These are phyloP conservation scores for Galeruca laticollis DNA, from an alignment of 2,888 invertebrate species.

Conservation along the genomic window DNA sequence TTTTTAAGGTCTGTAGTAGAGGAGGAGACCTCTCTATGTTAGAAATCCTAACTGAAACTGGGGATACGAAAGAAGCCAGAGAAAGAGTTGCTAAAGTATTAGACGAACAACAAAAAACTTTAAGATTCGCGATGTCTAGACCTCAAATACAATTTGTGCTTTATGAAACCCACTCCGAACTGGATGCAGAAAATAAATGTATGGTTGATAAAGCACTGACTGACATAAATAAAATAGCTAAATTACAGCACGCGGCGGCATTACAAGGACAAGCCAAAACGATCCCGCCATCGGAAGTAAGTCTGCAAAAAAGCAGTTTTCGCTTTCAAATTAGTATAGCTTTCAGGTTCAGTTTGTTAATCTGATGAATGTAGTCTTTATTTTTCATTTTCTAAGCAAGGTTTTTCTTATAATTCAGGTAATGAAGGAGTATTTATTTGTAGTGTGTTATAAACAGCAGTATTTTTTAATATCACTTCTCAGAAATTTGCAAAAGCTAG, in stretches of 20 bases:
- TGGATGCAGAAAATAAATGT: constrained; percentile 80
- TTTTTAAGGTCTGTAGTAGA: constrained; percentile 73
- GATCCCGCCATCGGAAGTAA: neutral
- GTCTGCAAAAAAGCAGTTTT: neutral
- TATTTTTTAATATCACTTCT: no score
- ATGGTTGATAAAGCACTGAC: constrained; percentile 78
- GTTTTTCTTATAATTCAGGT: no score
- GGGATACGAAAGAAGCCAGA: constrained; percentile 73
- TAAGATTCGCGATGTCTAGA: constrained; percentile 80
- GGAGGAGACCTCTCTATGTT: constrained; percentile 83
- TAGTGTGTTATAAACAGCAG: no score
- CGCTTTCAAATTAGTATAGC: no score
- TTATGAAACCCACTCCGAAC: constrained; percentile 85
- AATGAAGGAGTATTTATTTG: no score
- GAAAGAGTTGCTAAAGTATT: constrained; percentile 75
- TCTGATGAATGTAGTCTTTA: no score
- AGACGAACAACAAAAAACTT: constrained; percentile 80
- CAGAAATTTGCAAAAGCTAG: no score
- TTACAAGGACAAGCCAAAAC: constrained; percentile 59
- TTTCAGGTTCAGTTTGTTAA: no score
- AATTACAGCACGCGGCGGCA: constrained; percentile 75
- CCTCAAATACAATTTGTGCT: constrained; percentile 84
- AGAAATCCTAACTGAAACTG: constrained; percentile 79
- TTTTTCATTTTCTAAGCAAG: no score
- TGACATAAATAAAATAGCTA: constrained; percentile 78